These are phyloP conservation scores for Drosophila athabasca DNA, from an alignment of 1,140 invertebrate genomes.

Conservation along the genomic window DNA sequence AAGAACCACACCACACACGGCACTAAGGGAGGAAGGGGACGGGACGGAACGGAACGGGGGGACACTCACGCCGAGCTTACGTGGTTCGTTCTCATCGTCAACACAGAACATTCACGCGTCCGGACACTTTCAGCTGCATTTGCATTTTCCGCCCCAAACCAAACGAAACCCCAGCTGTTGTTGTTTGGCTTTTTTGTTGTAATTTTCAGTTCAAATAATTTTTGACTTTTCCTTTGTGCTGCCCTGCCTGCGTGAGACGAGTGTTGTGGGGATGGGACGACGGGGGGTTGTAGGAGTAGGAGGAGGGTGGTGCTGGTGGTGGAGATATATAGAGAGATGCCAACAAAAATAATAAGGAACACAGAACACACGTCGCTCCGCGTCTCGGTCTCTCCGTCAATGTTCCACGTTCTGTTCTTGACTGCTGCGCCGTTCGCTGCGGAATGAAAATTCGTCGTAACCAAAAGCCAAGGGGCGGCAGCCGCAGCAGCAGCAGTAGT, in stretches of 20 bases:
- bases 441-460: constrained; percentile 81
- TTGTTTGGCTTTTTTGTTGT: constrained; percentile 4
- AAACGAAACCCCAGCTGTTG: no score
- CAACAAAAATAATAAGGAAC: no score
- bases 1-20: constrained; percentile 20
- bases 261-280: no score
- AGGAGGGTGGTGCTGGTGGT: no score
- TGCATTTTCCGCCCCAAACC: constrained; percentile 24
- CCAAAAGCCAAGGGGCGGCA: constrained; percentile 42
- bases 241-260: no score
- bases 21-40: background rate
- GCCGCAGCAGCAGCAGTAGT: constrained; percentile 23
- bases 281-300: no score
- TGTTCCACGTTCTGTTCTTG: constrained; percentile 50
- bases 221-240: no score
- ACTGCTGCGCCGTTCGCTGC: constrained; percentile 78
- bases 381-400: constrained; percentile 15
- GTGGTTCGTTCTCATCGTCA: constrained; percentile 11
- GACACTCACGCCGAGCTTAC: constrained; percentile 23
- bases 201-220: constrained; percentile 2
- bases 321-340: no score
- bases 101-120: constrained; percentile 35
- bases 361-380: constrained; percentile 22
- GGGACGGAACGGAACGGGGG: no score
- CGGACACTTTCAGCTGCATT: constrained; percentile 41